These are phyloP conservation scores for Tetramorium bicarinatum DNA, from an alignment of 2,888 invertebrate species.

Conservation along the genomic window DNA sequence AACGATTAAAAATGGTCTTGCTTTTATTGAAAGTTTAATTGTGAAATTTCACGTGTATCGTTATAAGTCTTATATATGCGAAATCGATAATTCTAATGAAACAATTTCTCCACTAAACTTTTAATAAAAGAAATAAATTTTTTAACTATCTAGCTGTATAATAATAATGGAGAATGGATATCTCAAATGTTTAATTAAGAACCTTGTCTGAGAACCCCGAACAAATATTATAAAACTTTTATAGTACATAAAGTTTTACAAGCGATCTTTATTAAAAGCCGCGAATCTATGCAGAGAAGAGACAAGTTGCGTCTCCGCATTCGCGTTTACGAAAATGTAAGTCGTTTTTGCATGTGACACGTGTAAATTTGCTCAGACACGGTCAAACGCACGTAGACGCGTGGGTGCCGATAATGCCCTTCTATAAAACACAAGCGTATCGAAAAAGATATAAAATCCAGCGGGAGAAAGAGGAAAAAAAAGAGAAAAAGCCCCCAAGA, in stretches of 20 bases:
- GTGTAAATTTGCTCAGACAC: conserved; percentile 31
- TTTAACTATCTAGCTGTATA: background rate
- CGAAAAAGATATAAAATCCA: conserved; percentile 53
- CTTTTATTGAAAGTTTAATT: conserved; percentile 3
- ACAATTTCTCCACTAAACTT: background rate
- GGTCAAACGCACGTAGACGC: conserved; percentile 42
- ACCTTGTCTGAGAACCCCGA: background rate
- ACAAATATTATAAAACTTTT: conserved; percentile 5
- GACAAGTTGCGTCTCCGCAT: background rate
- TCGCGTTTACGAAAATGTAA: conserved; percentile 7
- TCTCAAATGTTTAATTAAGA: conserved; percentile 13
- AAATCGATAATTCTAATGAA: conserved; percentile 20
- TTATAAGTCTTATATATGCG: background rate
- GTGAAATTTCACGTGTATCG: background rate
- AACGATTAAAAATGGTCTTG: conserved; percentile 17
- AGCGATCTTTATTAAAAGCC: background rate
- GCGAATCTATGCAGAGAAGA: background rate
- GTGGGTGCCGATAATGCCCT: conserved; percentile 38
- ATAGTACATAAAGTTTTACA: background rate
- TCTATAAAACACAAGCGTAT: conserved; percentile 50
- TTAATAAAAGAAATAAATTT: conserved; percentile 13
- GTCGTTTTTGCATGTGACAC: conserved; percentile 14
- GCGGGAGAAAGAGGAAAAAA: background rate
- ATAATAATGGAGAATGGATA: background rate
- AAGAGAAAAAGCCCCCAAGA: conserved; percentile 4